Percentiles rank a stretch among this genome's conserved stretches.
These are phyloP conservation scores for Drosophila neoperkinsi DNA, from an alignment of 2,888 invertebrate species.

Conservation along the genomic window DNA sequence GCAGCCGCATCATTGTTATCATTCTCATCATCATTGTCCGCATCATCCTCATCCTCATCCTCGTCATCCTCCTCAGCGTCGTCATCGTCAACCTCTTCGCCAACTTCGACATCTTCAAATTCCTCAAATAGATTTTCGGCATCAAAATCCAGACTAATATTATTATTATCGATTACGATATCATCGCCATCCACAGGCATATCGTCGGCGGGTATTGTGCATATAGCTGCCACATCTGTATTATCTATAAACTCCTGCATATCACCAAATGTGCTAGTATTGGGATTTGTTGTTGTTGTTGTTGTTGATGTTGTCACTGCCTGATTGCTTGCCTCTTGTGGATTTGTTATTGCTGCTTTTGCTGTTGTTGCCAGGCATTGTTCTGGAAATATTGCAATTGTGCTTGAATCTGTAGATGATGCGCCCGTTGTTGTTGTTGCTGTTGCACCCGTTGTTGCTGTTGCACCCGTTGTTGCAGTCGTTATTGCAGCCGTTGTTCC, in stretches of 20 bases:
- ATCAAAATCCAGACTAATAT: constrained; percentile 81
- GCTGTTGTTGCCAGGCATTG: constrained; percentile 7
- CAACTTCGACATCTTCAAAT: constrained; percentile 71
- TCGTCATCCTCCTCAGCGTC: constrained; percentile 69
- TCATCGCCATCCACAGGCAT: constrained; percentile 82
- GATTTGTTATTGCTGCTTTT: background rate
- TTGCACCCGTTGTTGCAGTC: background rate
- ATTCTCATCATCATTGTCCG: constrained; percentile 79
- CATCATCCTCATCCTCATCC: constrained; percentile 72
- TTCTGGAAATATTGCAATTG: constrained; percentile 49
- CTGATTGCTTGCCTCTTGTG: constrained; percentile 3
- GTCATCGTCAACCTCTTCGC: constrained; percentile 66
- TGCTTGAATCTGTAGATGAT: constrained; percentile 9
- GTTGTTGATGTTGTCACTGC: constrained; percentile 4
- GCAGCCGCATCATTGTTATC: constrained; percentile 76
- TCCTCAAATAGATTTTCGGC: constrained; percentile 80
- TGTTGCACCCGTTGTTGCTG: background rate
- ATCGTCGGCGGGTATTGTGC: constrained; percentile 80
- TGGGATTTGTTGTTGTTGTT: constrained; percentile 20
- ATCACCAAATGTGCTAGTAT: constrained; percentile 58
- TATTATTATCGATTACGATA: constrained; percentile 81
- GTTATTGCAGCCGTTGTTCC: background rate
- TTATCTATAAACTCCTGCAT: constrained; percentile 72
- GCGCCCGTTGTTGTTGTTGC: background rate
- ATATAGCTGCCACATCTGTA: constrained; percentile 66